Conservation (phyloP, 2,888 invertebrate genomes). For the Himalopsyche anomala region DNA sequence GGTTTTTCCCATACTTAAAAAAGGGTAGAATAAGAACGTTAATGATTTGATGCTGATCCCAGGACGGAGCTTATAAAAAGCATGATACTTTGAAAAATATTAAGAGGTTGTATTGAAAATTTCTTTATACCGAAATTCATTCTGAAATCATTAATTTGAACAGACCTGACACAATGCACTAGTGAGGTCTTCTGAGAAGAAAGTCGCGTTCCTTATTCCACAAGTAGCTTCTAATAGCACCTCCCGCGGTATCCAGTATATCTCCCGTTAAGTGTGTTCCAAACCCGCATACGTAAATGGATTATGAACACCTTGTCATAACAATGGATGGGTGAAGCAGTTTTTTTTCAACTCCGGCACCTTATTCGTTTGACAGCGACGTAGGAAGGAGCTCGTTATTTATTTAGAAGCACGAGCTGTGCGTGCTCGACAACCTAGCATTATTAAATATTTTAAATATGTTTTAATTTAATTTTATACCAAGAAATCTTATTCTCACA, state of each 20-base stretch:
- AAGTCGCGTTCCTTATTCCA: slow-evolving; percentile 5
- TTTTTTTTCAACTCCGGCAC: slow-evolving; percentile 53
- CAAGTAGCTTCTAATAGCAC: slow-evolving; percentile 26
- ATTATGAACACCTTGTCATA: slow-evolving; percentile 64
- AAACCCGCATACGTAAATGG: slow-evolving; percentile 51
- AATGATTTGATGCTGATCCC: too few relatives aligned
- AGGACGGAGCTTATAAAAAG: too few relatives aligned
- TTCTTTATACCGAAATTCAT: too few relatives aligned
- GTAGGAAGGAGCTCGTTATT: slow-evolving; percentile 59
- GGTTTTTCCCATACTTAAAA: too few relatives aligned
- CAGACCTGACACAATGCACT: not conserved
- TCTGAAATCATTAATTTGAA: not conserved
- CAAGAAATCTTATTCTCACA: too few relatives aligned
- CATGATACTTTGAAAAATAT: too few relatives aligned
- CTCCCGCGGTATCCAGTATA: slow-evolving; percentile 22
- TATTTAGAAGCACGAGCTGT: slow-evolving; percentile 47
- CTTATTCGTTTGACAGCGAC: slow-evolving; percentile 57
- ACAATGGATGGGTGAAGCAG: slow-evolving; percentile 62
- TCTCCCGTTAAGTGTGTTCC: slow-evolving; percentile 26
- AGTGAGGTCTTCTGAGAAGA: slow-evolving; percentile 9
- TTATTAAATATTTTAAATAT: too few relatives aligned
- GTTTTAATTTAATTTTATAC: too few relatives aligned
- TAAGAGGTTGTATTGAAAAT: too few relatives aligned
- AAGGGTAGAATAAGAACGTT: too few relatives aligned
- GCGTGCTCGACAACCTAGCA: too few relatives aligned